Evolutionary conservation across 1,140 invertebrate species (phyloP), one percentile per base, ranked within the genome.

Genomic region (Ctenoplectra terminalis): DNA sequence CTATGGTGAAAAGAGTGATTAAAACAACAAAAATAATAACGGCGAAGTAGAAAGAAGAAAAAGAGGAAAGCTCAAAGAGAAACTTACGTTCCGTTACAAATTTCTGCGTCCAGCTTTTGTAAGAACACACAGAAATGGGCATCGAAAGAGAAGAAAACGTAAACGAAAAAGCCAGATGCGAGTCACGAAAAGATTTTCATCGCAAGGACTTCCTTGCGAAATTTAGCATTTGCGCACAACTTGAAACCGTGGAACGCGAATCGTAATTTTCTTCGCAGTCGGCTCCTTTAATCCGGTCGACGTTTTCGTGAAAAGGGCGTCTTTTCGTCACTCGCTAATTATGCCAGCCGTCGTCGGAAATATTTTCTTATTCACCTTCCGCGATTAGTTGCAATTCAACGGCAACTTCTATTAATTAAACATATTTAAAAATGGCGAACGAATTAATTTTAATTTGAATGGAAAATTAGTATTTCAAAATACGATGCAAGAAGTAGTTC

Each of bases 321-420:
- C 69, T 29, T 54, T 71, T 9, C 34, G n/a, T 71, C 34, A 23
- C 8, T 15, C 34, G 69, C 56, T 71, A 71, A 71, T 71, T 71
- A 71, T 50, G 15, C 13, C 23, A 11, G n/a, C n/a, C n/a, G 23
- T 1, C 40, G 43, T 66, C n/a, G 43, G 2, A 20, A 20, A 20
- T 61, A 37, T 67, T 66, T n/a, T 48, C n/a, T 31, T 20, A 9
- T 71, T 29, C 17, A 8, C 34, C 13, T 11, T 56, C 56, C 69
- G 34, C 13, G 37, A 71, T 71, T 26, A 71, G 8, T 56, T 26
- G 23, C 20, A n/a, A 37, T n/a, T 26, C 15, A 3, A 37, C 26
- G 29, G n/a, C 34, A n/a, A 17, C 8, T 17, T n/a, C 34, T 54
- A 70, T 26, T 40, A 54, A 56, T 56, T 40, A 71, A 56, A 71